Base-by-base conservation (phyloP, 1,140 invertebrate species). In the Lucilia cuprina region DNA sequence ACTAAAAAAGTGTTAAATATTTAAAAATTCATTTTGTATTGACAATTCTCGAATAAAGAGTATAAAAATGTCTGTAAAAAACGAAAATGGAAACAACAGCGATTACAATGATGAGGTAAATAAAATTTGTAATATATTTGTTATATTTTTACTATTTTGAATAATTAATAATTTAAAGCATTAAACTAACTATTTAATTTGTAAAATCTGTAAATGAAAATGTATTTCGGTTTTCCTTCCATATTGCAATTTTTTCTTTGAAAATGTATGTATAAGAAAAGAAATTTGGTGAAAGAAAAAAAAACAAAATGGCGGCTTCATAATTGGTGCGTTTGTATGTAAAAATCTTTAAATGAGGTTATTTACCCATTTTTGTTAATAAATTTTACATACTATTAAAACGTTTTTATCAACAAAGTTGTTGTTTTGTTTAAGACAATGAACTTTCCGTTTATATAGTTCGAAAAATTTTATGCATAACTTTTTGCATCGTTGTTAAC, bases 51-150 rank as follows among this genome's bases (percentile, higher is more conserved):
- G 3, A 74, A 77, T 30, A 30, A 35, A 55, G 12, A 70, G 1
- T 49, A 35, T 14, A 21, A 78, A 85, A 78, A 85, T 85, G 85
- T 55, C 80, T 4, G 85, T 77, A 41, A 80, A 80, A 19, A 47
- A 50, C 25, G 82, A 85, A 13, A 84, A 82, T 84, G 83, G 55
- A 85, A 85, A 84, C 55, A 83, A 85, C 50, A 47, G 55, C 50
- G 55, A 83, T 74, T 83, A 82, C 41, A 82, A 84, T 55, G 82
- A 84, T 21, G 85, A 85, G 49, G 85, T 80, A 50, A 85, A 50
- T 19, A 13, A 14, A 14, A 5, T 55, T 55, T 55, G 7, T 55
- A 2, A 41, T 41, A 0, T 41, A 2, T 30, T 49, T 49, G 2
- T 49, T 49, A 49, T 49, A 49, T 49, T 12, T 2, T 49, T 49